Base-by-base conservation (phyloP, 2,888 invertebrate species). In the Drosophila hamatofila region DNA sequence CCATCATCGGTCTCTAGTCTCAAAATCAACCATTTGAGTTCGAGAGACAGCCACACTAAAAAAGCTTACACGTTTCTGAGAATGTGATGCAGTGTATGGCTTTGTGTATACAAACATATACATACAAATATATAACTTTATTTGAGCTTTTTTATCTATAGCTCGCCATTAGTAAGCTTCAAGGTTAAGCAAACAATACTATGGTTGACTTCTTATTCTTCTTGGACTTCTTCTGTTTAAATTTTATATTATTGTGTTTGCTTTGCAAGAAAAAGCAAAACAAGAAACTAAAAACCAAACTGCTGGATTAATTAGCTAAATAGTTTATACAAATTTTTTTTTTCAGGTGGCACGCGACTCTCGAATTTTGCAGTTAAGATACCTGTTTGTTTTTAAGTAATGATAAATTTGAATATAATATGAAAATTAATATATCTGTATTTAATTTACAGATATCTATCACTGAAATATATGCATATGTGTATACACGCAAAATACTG, bases 111-210 rank as follows among this genome's bases (percentile, higher is more conserved):
- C 35, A 59, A 18, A 25, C 18, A 12, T 44, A 14, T 51, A 35
- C 54, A 58, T 54, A 12, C 39, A n/a, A 41, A 30, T 58, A 58
- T 51, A 56, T 52, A n/a, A 46, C 14, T 58, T 42, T 42, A 49
- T 30, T 25, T 18, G 37, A 60, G 33, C 56, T 60, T 46, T 80
- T 74, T 72, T 75, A 66, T 80, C 67, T 69, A 56, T 67, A 59
- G 61, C 55, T 48, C 37, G 58, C 63, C 56, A 74, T 73, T 81
- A 75, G 73, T 66, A 52, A 59, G 48, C 61, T 39, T 68, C 72
- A 79, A 81, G 79, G 84, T 77, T 79, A 46, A 30, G 30, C 58
- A 83, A 83, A 66, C 70, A 68, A 46, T 41, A 14, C 42, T 46
- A 66, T 58, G 44, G 18, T 58, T 75, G 44, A 52, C 59, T 72